Evolutionary conservation across 2,888 invertebrate genomes (phyloP).

Genomic region (Pandemis cinnamomeana): DNA sequence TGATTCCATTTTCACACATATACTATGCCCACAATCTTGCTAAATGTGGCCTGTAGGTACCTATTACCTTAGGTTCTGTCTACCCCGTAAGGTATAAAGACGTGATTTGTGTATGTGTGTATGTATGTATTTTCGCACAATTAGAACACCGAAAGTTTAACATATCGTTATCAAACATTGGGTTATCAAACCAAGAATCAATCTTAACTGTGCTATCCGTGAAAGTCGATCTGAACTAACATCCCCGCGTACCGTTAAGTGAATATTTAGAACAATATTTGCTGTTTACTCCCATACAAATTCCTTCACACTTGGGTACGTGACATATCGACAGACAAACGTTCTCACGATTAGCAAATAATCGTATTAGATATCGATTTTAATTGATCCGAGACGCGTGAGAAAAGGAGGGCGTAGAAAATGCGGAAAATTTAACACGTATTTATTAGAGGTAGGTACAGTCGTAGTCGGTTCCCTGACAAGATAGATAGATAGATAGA

Average conservation of each 20-base stretch:
- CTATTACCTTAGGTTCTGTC: too few species aligned
- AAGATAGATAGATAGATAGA: too few species aligned
- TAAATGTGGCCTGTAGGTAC: too few species aligned
- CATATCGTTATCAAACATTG: slow-evolving; percentile 9
- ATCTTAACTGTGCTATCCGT: slow-evolving; percentile 21
- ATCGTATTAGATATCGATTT: slow-evolving; percentile 35
- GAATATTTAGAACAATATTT: slow-evolving; percentile 42
- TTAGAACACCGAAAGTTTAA: neutral
- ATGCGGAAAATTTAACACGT: neutral
- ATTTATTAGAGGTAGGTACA: neutral
- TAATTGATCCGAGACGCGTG: slow-evolving; percentile 38
- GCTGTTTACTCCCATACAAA: slow-evolving; percentile 43
- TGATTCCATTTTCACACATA: too few species aligned
- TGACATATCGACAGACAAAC: slow-evolving; percentile 40
- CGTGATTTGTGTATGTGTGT: too few species aligned
- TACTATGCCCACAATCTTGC: too few species aligned
- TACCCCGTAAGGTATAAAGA: too few species aligned
- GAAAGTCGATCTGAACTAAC: slow-evolving; percentile 36
- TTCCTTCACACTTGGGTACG: slow-evolving; percentile 45
- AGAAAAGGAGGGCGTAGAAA: slow-evolving; percentile 9
- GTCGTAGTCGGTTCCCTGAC: neutral
- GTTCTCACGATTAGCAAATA: slow-evolving; percentile 44
- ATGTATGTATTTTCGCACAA: too few species aligned
- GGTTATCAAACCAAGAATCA: neutral
- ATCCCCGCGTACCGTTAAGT: slow-evolving; percentile 34